A percentile compares a stretch with the other conserved stretches of the same genome.
Evolutionary conservation across 2,888 invertebrate species (phyloP).

Genomic region (Acanthosepion lycidas): DNA sequence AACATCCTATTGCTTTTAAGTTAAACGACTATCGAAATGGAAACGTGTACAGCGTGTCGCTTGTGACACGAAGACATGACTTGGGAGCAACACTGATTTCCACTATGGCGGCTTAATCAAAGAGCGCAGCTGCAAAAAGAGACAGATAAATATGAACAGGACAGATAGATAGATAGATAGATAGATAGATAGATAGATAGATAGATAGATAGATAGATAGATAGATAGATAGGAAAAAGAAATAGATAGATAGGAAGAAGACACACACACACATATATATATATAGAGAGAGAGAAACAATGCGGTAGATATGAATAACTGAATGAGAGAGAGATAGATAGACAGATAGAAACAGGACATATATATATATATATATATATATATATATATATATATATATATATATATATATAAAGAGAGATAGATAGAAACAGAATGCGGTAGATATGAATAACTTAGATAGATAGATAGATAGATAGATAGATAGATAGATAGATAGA

Average conservation of each 20-base stretch:
- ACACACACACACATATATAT: no score
- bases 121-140: neutral
- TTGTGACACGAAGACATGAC: neutral
- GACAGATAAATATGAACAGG: neutral
- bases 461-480: neutral
- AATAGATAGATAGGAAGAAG: neutral
- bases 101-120: neutral
- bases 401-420: neutral
- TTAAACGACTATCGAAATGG: neutral
- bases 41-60: neutral
- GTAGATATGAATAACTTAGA: neutral
- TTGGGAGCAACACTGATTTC: neutral
- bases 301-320: no score
- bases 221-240: neutral
- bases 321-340: no score
- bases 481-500: neutral
- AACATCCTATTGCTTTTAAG: constrained; percentile 33
- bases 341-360: no score
- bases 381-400: no score
- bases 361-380: no score
- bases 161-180: neutral
- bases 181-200: neutral
- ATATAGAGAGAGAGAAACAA: no score
- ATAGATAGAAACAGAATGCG: neutral
- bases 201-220: neutral